Evolutionary conservation across 2,113 vertebrate species (phyloP).

Genomic region (Paracanthobrama guichenoti): DNA sequence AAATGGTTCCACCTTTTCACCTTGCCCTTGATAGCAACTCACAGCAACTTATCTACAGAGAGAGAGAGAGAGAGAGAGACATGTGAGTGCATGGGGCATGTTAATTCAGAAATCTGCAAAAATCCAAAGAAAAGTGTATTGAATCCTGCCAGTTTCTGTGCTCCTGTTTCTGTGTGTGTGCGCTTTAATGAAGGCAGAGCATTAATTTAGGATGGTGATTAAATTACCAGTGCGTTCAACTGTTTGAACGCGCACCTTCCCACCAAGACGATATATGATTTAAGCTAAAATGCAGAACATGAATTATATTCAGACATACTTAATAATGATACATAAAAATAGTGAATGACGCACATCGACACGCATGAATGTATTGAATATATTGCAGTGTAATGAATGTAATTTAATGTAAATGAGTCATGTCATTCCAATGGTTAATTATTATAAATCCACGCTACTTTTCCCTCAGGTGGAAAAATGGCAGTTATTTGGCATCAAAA

Average conservation of each 20-base stretch:
- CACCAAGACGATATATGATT: neutral
- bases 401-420: too few relatives aligned
- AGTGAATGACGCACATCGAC: too few relatives aligned
- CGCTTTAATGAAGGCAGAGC: neutral
- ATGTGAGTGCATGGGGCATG: neutral
- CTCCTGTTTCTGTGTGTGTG: neutral
- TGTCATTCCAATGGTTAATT: too few relatives aligned
- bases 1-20: neutral
- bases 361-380: too few relatives aligned
- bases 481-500: too few relatives aligned
- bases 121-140: neutral
- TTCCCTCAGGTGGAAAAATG: too few relatives aligned
- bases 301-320: neutral
- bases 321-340: too few relatives aligned
- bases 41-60: neutral
- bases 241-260: neutral
- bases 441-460: too few relatives aligned
- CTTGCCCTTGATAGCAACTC: neutral
- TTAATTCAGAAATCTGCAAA: neutral
- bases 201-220: neutral
- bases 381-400: too few relatives aligned
- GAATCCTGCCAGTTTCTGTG: neutral
- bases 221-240: neutral
- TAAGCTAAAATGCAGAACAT: neutral
- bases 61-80: too few relatives aligned